Evolutionary conservation across 2,888 invertebrate species (phyloP).

Genomic region (Cataglyphis rosenhaueri): DNA sequence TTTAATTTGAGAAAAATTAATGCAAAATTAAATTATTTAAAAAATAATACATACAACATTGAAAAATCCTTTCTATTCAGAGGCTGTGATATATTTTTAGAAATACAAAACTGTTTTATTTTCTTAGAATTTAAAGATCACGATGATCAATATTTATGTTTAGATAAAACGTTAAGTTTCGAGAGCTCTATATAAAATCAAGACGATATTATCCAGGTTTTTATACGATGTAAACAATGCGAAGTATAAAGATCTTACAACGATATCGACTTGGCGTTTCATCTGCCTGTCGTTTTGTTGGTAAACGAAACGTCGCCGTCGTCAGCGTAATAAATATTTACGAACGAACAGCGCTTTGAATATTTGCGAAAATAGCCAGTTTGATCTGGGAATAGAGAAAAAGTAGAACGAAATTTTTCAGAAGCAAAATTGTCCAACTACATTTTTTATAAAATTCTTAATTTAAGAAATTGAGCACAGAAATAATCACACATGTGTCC

Average conservation of each 20-base stretch:
- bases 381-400: neutral
- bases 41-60: neutral
- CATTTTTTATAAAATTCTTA: neutral
- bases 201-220: neutral
- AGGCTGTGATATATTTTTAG: neutral
- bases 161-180: neutral
- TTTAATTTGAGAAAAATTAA: neutral
- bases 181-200: neutral
- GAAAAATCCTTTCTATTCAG: neutral
- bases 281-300: neutral
- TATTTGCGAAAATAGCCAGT: neutral
- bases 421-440: neutral
- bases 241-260: conserved; percentile 14
- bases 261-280: neutral
- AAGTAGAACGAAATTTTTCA: neutral
- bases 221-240: neutral
- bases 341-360: neutral
- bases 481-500: neutral
- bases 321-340: conserved; percentile 3
- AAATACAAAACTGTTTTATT: neutral
- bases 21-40: neutral
- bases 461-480: neutral
- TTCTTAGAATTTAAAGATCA: neutral
- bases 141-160: neutral
- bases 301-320: neutral